These are phyloP conservation scores for Andricus quercusramuli DNA, from an alignment of 2,888 invertebrate genomes.

Conservation along the genomic window DNA sequence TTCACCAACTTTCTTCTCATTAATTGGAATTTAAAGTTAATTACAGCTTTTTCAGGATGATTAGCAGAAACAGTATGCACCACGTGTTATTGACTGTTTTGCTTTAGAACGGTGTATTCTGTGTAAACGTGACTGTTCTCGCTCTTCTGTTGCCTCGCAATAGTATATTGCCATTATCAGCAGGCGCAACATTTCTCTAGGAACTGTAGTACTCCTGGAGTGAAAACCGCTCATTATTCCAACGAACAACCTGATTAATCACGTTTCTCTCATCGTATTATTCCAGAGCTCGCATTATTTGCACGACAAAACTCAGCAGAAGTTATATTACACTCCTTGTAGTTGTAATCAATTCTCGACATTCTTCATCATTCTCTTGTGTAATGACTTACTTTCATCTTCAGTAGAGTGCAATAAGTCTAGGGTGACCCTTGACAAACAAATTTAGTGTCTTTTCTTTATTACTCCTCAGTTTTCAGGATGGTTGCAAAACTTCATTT, in stretches of 20 bases:
- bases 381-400: slow-evolving; percentile 28
- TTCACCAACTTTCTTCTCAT: slow-evolving; percentile 37
- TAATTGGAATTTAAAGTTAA: slow-evolving; percentile 19
- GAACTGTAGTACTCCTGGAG: slow-evolving; percentile 14
- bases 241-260: slow-evolving; percentile 24
- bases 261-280: slow-evolving; percentile 14
- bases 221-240: slow-evolving; percentile 18
- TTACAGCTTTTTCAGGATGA: slow-evolving; percentile 18
- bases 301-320: background rate
- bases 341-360: background rate
- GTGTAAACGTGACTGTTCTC: background rate
- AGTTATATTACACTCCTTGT: background rate
- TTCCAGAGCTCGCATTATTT: slow-evolving; percentile 12
- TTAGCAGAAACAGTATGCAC: background rate
- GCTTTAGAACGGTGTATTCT: background rate
- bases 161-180: slow-evolving; percentile 5
- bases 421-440: too few relatives aligned
- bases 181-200: slow-evolving; percentile 17
- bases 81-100: background rate
- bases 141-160: background rate
- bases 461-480: too few relatives aligned
- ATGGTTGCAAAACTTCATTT: too few relatives aligned
- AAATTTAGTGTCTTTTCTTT: too few relatives aligned
- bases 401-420: background rate
- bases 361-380: slow-evolving; percentile 15